Percentiles rank a stretch among this genome's conserved stretches.
Evolutionary conservation across 2,888 invertebrate species (phyloP).

Genomic region (Zaprionus lineosus): DNA sequence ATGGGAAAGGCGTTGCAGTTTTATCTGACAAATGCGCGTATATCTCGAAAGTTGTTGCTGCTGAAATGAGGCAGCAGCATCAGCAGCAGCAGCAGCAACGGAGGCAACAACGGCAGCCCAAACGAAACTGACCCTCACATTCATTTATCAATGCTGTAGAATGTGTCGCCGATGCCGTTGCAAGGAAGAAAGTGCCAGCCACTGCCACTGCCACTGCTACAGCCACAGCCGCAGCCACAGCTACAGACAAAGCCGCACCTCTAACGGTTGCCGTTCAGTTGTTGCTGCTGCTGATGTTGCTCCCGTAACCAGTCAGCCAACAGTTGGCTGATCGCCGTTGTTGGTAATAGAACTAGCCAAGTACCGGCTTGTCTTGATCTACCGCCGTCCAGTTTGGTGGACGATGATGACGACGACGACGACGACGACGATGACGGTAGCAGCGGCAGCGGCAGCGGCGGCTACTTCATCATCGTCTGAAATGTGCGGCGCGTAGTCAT

Average conservation of each 20-base stretch:
- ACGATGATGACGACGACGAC: not conserved
- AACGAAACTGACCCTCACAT: constrained; percentile 75
- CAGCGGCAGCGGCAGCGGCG: constrained; percentile 22
- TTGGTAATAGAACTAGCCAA: constrained; percentile 33
- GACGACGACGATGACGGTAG: constrained; percentile 2
- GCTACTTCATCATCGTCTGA: constrained; percentile 77
- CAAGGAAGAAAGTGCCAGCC: constrained; percentile 52
- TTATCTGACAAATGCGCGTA: constrained; percentile 76
- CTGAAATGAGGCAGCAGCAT: constrained; percentile 36
- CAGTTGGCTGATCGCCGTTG: constrained; percentile 34
- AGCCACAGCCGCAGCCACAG: constrained; percentile 45
- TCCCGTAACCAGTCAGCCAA: constrained; percentile 20
- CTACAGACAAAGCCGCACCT: constrained; percentile 42
- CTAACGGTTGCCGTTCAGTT: constrained; percentile 33
- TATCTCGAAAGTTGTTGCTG: constrained; percentile 71
- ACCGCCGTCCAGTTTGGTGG: constrained; percentile 39
- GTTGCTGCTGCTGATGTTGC: constrained; percentile 31
- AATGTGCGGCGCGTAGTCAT: constrained; percentile 70
- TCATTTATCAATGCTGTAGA: constrained; percentile 72
- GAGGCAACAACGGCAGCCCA: constrained; percentile 12
- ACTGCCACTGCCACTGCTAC: constrained; percentile 18
- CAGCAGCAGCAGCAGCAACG: constrained; percentile 15
- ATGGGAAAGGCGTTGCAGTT: constrained; percentile 73
- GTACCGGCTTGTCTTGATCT: constrained; percentile 59
- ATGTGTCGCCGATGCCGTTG: constrained; percentile 63